phyloP scores from a whole-genome alignment of 2,888 invertebrate species.

The Petrolisthes cinctipes region DNA sequence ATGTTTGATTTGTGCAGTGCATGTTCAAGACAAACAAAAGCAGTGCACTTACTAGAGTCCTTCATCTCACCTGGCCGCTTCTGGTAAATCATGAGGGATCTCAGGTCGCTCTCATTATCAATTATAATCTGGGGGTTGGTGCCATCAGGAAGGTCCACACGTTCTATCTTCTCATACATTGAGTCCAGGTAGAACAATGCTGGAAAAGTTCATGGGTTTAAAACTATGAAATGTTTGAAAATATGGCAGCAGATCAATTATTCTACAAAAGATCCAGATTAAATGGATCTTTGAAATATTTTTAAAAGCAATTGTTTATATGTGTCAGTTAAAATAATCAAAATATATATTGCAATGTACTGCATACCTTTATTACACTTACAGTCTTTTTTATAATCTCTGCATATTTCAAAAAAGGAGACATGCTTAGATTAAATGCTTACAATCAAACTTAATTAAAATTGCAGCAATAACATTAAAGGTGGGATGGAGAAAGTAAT shows the following conservation, averaged over 20 bases:
- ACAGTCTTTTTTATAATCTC: too few species aligned
- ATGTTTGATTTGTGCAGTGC: conserved; percentile 30
- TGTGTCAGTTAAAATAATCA: too few species aligned
- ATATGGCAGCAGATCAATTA: too few species aligned
- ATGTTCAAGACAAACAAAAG: conserved; percentile 1
- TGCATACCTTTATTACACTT: too few species aligned
- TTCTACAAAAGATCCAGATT: too few species aligned
- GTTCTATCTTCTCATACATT: conserved; percentile 87
- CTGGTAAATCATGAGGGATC: conserved; percentile 87
- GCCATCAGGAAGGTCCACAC: conserved; percentile 85
- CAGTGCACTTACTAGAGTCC: conserved; percentile 23
- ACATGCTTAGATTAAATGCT: too few species aligned
- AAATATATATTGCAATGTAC: too few species aligned
- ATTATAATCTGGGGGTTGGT: conserved; percentile 81
- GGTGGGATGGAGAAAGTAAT: too few species aligned
- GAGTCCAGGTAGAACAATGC: conserved; percentile 88
- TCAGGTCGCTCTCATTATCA: conserved; percentile 89
- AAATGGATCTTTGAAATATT: not conserved
- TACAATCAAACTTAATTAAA: too few species aligned
- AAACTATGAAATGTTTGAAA: too few species aligned
- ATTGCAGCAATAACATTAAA: too few species aligned
- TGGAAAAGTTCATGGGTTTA: conserved; percentile 13
- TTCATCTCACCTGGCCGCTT: conserved; percentile 77
- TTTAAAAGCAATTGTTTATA: not conserved
- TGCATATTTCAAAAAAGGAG: too few species aligned